Base-by-base conservation (phyloP, 1,140 invertebrate genomes). In the Wiebesia pumilae region DNA sequence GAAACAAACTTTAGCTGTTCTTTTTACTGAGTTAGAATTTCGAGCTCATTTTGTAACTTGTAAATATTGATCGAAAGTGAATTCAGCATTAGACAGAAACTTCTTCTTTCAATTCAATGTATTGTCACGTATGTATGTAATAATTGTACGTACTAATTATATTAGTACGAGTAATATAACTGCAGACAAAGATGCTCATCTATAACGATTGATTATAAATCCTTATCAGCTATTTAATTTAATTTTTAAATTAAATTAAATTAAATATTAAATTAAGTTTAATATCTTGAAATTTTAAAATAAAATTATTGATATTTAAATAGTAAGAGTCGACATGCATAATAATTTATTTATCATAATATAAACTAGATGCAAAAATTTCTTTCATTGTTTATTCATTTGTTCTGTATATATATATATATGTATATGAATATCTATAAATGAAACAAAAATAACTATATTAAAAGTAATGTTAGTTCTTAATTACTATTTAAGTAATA, bases 61-160 rank as follows among this genome's bases (percentile, higher is more conserved):
- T n/a, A 21, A 75, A 43, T 43, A 21, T n/a, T 43, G 24, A 73
- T 73, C 10, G 71, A 75, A 43, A 75, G 35, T 19, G 27, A 75
- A 43, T 75, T 75, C n/a, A 75, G 30, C 24, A 21, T 4, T 6
- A 43, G 4, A 19, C 24, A 21, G 38, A 43, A 73, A 75, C 71
- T 75, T 43, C 2, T 43, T 4, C 71, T n/a, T 43, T 12, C 3
- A n/a, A 21, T 38, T 24, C 71, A 3, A 75, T 43, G 38, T 43
- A 75, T 75, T 75, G 43, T 75, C 71, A 43, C n/a, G 4, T 6
- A 43, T 43, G 4, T 6, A 43, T n/a, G 71, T n/a, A 10, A 38
- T 75, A 75, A 75, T 75, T 75, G 71, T 75, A 75, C 30, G 40
- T n/a, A 27, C 19, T 75, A 6, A 38, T 75, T 75, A 21, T 75